phyloP scores from a whole-genome alignment of 1,140 invertebrate species.

The Eriocheir sinensis region DNA sequence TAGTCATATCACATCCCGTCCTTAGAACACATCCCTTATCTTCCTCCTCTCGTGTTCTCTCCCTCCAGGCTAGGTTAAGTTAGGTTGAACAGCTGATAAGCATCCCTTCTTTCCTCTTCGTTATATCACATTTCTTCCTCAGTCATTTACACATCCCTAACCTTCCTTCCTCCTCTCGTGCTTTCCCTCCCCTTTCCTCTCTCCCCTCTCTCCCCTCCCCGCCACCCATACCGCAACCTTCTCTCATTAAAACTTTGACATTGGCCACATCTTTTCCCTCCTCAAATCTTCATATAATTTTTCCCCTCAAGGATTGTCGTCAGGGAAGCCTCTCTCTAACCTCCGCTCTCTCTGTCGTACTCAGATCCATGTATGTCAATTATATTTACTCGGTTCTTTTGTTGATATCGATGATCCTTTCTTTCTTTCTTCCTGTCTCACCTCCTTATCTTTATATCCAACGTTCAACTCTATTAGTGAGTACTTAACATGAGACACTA shows the following conservation, averaged over 20 bases:
- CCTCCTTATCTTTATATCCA: no score
- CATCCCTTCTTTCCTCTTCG: neutral
- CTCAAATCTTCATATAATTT: neutral
- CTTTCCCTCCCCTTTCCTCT: neutral
- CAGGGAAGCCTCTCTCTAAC: neutral
- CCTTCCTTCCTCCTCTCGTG: neutral
- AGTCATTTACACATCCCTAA: no score
- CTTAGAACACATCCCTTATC: no score
- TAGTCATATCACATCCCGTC: no score
- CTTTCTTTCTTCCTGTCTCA: no score
- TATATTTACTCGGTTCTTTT: no score
- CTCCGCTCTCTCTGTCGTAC: neutral
- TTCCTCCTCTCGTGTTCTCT: neutral
- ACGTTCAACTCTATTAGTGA: no score
- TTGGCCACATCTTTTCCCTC: neutral
- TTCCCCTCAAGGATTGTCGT: neutral
- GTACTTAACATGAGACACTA: neutral
- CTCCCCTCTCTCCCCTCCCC: neutral
- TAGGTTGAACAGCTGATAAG: no score
- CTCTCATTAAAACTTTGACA: neutral
- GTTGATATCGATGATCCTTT: no score
- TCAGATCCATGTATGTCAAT: no score
- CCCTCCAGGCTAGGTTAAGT: no score
- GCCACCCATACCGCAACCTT: neutral
- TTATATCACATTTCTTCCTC: constrained; percentile 11